Conservation (phyloP, 2,888 invertebrate species). For the Drosophila algonquin region DNA sequence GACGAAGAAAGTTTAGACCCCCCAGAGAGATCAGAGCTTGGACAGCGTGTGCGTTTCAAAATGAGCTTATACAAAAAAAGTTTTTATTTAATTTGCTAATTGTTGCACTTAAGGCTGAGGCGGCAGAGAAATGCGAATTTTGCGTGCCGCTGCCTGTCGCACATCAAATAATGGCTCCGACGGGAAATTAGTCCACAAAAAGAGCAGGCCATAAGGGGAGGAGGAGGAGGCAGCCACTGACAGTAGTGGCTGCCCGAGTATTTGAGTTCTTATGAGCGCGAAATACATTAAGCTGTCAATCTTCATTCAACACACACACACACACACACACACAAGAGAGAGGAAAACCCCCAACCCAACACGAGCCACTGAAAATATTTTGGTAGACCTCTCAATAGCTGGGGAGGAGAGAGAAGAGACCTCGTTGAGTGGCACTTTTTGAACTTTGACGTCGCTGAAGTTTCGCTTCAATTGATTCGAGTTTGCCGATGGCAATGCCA, state of each 20-base stretch:
- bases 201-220: constrained; percentile 4
- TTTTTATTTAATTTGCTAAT: constrained; percentile 68
- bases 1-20: constrained; percentile 16
- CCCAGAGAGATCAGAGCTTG: neutral
- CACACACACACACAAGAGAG: constrained; percentile 20
- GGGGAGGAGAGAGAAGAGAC: constrained; percentile 4
- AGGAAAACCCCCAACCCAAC: constrained; percentile 2
- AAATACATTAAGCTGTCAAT: constrained; percentile 77
- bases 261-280: constrained; percentile 51
- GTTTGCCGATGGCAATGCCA: constrained; percentile 13
- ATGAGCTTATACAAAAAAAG: constrained; percentile 40
- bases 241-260: constrained; percentile 3
- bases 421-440: constrained; percentile 70
- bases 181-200: constrained; percentile 68
- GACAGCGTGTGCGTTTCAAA: neutral
- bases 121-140: constrained; percentile 56
- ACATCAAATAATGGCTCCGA: constrained; percentile 53
- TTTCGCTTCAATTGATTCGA: constrained; percentile 67
- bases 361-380: constrained; percentile 63
- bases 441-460: constrained; percentile 69
- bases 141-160: constrained; percentile 51
- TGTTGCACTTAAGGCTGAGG: constrained; percentile 58
- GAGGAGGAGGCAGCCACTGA: constrained; percentile 4
- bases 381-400: constrained; percentile 49
- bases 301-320: constrained; percentile 62